These are phyloP conservation scores for Ibycter americanus DNA, from an alignment of 2,797 vertebrate genomes.

Conservation along the genomic window DNA sequence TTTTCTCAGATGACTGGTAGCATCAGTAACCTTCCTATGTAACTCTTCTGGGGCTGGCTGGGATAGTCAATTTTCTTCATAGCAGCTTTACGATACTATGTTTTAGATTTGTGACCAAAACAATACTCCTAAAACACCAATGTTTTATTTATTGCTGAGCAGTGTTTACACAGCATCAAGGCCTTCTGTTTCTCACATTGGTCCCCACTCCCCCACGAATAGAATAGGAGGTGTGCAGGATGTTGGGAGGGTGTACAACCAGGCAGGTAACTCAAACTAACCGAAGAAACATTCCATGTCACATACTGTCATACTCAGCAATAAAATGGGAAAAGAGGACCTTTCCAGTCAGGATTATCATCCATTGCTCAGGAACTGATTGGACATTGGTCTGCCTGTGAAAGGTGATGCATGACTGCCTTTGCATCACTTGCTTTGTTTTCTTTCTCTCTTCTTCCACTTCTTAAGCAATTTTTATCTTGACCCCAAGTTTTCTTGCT, in stretches of 20 bases:
- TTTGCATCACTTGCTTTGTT: not conserved
- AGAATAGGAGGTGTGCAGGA: not conserved
- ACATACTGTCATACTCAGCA: not conserved
- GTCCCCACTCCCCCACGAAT: not conserved
- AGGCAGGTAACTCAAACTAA: not conserved
- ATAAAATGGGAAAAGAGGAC: not conserved
- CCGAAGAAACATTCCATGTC: too few species aligned
- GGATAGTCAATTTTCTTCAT: not conserved
- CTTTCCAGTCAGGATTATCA: not conserved
- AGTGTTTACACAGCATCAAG: not conserved
- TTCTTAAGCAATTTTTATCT: not conserved
- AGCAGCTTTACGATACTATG: not conserved
- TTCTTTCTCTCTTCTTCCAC: not conserved
- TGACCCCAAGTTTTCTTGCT: not conserved
- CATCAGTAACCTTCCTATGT: not conserved
- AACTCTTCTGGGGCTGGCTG: not conserved
- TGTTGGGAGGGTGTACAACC: not conserved
- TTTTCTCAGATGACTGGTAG: not conserved
- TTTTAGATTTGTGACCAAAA: not conserved
- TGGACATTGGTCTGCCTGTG: fast-evolving
- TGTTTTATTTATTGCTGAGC: not conserved
- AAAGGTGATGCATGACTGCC: fast-evolving
- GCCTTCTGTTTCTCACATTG: not conserved
- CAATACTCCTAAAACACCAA: not conserved
- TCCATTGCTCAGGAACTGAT: not conserved